Percentiles rank a stretch among this genome's conserved stretches.
Evolutionary conservation across 2,888 invertebrate species (phyloP).

Genomic region (Caenorhabditis angaria): DNA sequence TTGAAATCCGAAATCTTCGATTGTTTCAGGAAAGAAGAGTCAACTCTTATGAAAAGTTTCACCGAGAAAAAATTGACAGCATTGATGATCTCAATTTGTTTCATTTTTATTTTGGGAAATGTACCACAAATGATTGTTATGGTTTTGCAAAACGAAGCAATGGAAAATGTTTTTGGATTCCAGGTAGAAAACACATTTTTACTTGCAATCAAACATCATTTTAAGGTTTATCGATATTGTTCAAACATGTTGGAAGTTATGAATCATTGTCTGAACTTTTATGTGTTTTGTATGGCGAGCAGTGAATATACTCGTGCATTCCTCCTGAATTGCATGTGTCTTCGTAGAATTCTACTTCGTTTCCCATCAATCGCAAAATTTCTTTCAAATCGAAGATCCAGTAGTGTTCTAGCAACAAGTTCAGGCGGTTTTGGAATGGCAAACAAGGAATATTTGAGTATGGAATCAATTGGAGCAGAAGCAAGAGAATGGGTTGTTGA

Average conservation of each 20-base stretch:
- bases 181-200: conserved; percentile 49
- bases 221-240: conserved; percentile 68
- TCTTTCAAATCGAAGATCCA: conserved; percentile 35
- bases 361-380: conserved; percentile 39
- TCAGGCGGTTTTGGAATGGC: conserved; percentile 25
- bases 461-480: conserved; percentile 39
- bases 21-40: conserved; percentile 46
- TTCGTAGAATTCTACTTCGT: conserved; percentile 33
- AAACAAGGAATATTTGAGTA: conserved; percentile 39
- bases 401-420: conserved; percentile 31
- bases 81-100: conserved; percentile 68
- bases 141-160: conserved; percentile 65
- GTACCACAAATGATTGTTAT: conserved; percentile 70
- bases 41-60: conserved; percentile 57
- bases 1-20: not conserved
- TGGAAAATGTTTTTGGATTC: conserved; percentile 60
- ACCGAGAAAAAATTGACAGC: conserved; percentile 69
- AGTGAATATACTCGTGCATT: conserved; percentile 66
- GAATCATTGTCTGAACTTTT: conserved; percentile 72
- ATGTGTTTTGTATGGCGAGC: conserved; percentile 71
- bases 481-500: conserved; percentile 7
- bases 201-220: conserved; percentile 9
- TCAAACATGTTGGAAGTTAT: conserved; percentile 70
- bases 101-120: conserved; percentile 70
- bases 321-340: conserved; percentile 55